Conservation (phyloP, 2,888 invertebrate species). For the Tortrix viridana region DNA sequence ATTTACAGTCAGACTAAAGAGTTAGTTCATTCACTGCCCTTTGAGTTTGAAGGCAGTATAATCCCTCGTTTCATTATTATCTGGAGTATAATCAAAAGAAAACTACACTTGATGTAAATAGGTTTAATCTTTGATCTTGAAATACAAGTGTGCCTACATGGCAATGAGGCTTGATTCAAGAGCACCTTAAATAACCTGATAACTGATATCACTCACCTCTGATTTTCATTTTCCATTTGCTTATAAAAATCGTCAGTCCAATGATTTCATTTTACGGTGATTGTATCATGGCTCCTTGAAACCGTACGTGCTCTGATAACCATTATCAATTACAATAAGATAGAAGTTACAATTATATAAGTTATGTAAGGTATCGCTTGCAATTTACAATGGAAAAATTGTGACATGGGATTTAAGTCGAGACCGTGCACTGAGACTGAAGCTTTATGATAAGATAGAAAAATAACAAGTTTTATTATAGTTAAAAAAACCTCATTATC, state of each 20-base stretch:
- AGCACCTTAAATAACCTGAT: slow-evolving; percentile 13
- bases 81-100: too few species aligned
- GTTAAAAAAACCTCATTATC: too few species aligned
- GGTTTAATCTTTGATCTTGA: slow-evolving; percentile 24
- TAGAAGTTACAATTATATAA: slow-evolving; percentile 4
- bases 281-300: neutral
- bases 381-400: slow-evolving; percentile 24
- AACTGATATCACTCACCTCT: slow-evolving; percentile 4
- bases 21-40: too few species aligned
- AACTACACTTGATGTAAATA: slow-evolving; percentile 11
- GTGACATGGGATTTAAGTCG: slow-evolving; percentile 9
- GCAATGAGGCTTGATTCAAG: slow-evolving; percentile 16
- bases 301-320: slow-evolving; percentile 21
- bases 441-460: neutral
- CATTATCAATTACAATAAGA: slow-evolving; percentile 35
- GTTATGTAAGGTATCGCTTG: slow-evolving; percentile 8
- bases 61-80: too few species aligned
- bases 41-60: too few species aligned
- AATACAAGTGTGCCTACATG: slow-evolving; percentile 12
- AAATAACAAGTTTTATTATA: neutral
- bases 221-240: neutral
- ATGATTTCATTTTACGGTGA: slow-evolving; percentile 1
- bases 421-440: neutral
- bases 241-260: neutral
- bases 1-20: too few species aligned